phyloP scores from a whole-genome alignment of 2,888 invertebrate genomes.

The Brachypalpus laphriformis region DNA sequence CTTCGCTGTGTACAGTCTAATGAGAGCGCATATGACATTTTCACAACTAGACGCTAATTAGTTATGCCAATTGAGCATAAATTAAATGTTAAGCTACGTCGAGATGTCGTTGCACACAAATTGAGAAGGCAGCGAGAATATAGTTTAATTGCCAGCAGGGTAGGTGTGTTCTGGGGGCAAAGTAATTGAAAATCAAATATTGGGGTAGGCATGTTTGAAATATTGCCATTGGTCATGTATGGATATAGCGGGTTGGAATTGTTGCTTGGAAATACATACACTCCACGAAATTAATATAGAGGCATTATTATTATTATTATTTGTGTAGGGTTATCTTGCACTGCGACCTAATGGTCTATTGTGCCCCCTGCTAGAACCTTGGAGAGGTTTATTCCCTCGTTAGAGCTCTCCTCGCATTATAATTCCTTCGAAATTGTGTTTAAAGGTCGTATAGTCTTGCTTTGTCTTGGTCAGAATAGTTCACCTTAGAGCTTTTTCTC shows the following conservation, averaged over 20 bases:
- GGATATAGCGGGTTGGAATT: background rate
- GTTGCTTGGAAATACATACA: background rate
- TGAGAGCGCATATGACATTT: constrained; percentile 37
- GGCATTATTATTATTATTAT: too few relatives aligned
- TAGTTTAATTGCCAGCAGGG: background rate
- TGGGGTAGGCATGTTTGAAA: constrained; percentile 14
- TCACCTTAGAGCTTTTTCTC: too few relatives aligned
- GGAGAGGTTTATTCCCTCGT: too few relatives aligned
- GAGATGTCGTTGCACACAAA: background rate
- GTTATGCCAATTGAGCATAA: constrained; percentile 48
- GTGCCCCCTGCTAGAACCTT: too few relatives aligned
- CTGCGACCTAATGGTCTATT: too few relatives aligned
- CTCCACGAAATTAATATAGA: too few relatives aligned
- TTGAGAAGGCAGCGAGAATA: background rate
- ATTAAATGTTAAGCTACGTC: constrained; percentile 3
- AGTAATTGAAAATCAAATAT: background rate
- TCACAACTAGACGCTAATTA: constrained; percentile 55
- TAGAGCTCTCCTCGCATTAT: too few relatives aligned
- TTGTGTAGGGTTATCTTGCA: too few relatives aligned
- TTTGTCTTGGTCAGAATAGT: too few relatives aligned
- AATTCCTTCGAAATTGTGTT: too few relatives aligned
- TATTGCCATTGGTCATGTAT: background rate
- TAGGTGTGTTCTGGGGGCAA: background rate
- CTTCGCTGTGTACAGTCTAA: constrained; percentile 14
- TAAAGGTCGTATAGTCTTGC: too few relatives aligned